Percentiles rank a stretch among this genome's conserved stretches.
These are phyloP conservation scores for Todiramphus chloris DNA, from an alignment of 2,113 vertebrate genomes.

Conservation along the genomic window DNA sequence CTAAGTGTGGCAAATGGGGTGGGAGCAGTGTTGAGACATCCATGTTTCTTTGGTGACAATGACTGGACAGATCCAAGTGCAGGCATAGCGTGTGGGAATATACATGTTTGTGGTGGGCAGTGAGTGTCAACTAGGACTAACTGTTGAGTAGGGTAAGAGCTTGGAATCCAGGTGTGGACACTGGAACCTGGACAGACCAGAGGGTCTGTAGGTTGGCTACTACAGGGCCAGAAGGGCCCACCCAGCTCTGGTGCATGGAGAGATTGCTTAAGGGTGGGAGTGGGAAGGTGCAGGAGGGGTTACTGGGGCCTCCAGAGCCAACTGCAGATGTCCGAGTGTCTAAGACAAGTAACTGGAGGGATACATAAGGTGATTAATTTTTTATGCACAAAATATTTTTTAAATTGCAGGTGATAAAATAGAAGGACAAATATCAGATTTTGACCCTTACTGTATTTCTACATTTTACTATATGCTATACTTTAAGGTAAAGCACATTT, in stretches of 20 bases:
- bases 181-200: neutral
- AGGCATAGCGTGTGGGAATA: neutral
- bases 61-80: neutral
- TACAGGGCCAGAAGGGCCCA: neutral
- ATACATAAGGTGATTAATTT: neutral
- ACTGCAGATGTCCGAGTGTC: neutral
- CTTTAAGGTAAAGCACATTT: neutral
- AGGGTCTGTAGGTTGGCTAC: neutral
- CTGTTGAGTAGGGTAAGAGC: neutral
- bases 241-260: neutral
- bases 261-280: neutral
- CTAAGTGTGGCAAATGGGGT: neutral
- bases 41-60: too few relatives aligned
- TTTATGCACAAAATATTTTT: neutral
- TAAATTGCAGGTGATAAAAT: neutral
- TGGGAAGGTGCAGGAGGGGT: rapidly evolving
- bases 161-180: neutral
- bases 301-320: neutral
- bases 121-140: neutral
- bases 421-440: neutral
- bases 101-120: neutral
- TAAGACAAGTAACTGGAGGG: neutral
- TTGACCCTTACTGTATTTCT: neutral
- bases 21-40: neutral
- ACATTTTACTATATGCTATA: neutral